phyloP scores from a whole-genome alignment of 1,140 invertebrate species.

The Oscheius sp. region DNA sequence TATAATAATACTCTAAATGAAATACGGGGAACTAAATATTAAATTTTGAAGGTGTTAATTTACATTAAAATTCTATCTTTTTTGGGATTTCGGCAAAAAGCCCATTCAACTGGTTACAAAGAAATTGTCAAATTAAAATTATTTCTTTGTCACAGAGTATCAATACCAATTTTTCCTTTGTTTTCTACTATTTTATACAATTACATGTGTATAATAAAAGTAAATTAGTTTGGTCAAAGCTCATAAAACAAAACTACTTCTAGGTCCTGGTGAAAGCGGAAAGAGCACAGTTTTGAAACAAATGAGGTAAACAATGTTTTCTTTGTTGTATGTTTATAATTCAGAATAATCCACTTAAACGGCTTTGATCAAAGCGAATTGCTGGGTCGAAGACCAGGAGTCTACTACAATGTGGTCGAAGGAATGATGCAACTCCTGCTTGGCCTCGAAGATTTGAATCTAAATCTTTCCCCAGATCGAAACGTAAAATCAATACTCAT shows the following conservation, averaged over 20 bases:
- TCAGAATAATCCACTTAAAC: conserved; percentile 53
- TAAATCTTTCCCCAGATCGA: conserved; percentile 35
- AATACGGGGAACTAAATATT: too few relatives aligned
- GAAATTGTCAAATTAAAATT: too few relatives aligned
- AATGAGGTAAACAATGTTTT: conserved; percentile 49
- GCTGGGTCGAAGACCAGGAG: conserved; percentile 45
- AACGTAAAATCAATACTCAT: too few relatives aligned
- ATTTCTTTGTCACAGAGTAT: too few relatives aligned
- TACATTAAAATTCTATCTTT: too few relatives aligned
- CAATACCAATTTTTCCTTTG: too few relatives aligned
- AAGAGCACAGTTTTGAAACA: conserved; percentile 58
- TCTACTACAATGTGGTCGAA: conserved; percentile 52
- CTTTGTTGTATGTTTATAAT: too few relatives aligned
- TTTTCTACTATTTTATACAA: too few relatives aligned
- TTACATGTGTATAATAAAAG: conserved; percentile 8
- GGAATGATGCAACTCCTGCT: conserved; percentile 39
- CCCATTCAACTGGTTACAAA: too few relatives aligned
- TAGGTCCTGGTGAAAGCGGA: conserved; percentile 57
- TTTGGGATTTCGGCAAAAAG: too few relatives aligned
- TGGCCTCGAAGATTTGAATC: conserved; percentile 10
- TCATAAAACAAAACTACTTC: conserved; percentile 15
- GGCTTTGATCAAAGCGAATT: conserved; percentile 55
- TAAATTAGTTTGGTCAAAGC: not conserved
- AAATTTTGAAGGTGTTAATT: too few relatives aligned
- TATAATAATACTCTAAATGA: too few relatives aligned